A percentile compares a stretch with the other conserved stretches of the same genome.
Conservation (phyloP, 2,113 vertebrate species). For the Hucho hucho region DNA sequence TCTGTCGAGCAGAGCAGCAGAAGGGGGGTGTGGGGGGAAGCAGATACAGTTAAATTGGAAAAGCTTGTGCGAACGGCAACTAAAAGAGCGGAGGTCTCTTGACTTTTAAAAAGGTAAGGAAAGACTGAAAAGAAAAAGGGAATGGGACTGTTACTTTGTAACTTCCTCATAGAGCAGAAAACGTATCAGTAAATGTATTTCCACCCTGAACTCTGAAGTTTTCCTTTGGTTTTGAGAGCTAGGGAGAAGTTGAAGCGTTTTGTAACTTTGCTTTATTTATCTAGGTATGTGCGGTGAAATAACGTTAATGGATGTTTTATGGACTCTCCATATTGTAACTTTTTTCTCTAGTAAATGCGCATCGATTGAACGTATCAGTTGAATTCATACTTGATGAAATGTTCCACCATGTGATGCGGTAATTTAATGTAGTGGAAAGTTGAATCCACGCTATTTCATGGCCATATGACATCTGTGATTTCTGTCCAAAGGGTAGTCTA, state of each 20-base stretch:
- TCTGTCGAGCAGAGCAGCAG: constrained; percentile 45
- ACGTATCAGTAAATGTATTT: neutral
- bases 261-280: neutral
- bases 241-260: neutral
- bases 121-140: neutral
- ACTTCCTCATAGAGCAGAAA: neutral
- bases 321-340: neutral
- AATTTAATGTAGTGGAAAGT: no score
- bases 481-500: no score
- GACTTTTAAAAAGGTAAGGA: constrained; percentile 66
- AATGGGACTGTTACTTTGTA: neutral
- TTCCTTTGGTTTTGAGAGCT: neutral
- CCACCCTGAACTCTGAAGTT: neutral
- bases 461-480: no score
- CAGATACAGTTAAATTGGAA: constrained; percentile 69
- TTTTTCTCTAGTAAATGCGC: neutral
- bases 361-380: neutral
- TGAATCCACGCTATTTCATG: no score
- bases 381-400: neutral
- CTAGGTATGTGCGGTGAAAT: neutral
- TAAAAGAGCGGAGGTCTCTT: constrained; percentile 59
- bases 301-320: neutral
- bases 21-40: constrained; percentile 68
- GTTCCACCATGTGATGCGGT: no score
- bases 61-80: constrained; percentile 62